These are phyloP conservation scores for Paedocypris sp. DNA, from an alignment of 2,113 vertebrate genomes.

Conservation along the genomic window DNA sequence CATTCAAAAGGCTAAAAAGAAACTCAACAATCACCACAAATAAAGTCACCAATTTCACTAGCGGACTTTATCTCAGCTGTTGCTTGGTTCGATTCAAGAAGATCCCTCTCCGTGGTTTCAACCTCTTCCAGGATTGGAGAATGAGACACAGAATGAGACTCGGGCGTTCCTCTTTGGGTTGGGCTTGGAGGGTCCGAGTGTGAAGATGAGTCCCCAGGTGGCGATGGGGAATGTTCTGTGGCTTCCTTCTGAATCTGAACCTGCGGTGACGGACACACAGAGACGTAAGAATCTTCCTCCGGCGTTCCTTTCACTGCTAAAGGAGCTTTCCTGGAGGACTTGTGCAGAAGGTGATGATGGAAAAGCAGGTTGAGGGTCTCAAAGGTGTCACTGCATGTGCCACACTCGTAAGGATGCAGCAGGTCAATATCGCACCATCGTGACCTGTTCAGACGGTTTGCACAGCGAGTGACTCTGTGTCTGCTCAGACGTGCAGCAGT, in stretches of 20 bases:
- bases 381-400: slow-evolving; percentile 53
- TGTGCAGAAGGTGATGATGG: slow-evolving; percentile 57
- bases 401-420: slow-evolving; percentile 57
- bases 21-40: slow-evolving; percentile 54
- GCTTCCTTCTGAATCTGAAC: too few relatives aligned
- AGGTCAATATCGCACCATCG: not conserved
- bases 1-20: slow-evolving; percentile 52
- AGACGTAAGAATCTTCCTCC: not conserved
- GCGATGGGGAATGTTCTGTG: not conserved
- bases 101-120: too few relatives aligned
- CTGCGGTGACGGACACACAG: too few relatives aligned
- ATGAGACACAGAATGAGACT: not conserved
- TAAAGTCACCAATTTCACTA: slow-evolving; percentile 24
- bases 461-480: slow-evolving; percentile 29
- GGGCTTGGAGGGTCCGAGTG: too few relatives aligned
- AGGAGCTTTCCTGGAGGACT: not conserved
- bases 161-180: too few relatives aligned
- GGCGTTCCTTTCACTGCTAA: not conserved
- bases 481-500: slow-evolving; percentile 28
- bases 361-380: slow-evolving; percentile 56
- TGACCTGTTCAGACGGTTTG: not conserved
- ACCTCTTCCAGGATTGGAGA: too few relatives aligned
- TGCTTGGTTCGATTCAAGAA: not conserved
- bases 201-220: not conserved
- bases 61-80: not conserved